Evolutionary conservation across 1,140 invertebrate genomes (phyloP).

Genomic region (Neodiprion pinetum): DNA sequence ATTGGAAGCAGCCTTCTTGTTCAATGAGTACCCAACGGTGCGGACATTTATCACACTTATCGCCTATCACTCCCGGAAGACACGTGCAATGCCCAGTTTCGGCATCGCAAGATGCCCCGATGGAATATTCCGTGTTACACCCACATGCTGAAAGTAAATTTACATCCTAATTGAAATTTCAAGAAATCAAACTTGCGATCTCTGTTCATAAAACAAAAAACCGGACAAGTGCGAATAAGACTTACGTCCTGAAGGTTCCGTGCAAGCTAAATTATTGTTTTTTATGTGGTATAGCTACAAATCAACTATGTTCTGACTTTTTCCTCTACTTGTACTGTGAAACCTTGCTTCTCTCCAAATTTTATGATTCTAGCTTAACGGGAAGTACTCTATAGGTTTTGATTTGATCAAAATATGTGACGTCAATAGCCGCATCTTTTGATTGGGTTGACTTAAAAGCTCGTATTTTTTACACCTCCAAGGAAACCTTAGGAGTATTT

Average conservation of each 20-base stretch:
- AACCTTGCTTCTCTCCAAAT: no score
- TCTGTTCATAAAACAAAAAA: background rate
- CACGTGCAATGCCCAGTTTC: constrained; percentile 93
- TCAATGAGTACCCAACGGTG: constrained; percentile 77
- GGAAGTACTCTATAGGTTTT: no score
- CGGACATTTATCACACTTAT: constrained; percentile 94
- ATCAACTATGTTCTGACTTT: background rate
- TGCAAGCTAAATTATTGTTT: background rate
- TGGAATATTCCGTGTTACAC: constrained; percentile 87
- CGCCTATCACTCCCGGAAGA: constrained; percentile 92
- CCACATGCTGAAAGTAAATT: constrained; percentile 71
- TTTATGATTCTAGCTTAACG: no score
- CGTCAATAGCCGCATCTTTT: no score
- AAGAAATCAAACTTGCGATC: background rate
- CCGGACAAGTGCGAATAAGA: constrained; percentile 8
- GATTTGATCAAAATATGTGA: no score
- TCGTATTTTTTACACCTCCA: no score
- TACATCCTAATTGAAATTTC: background rate
- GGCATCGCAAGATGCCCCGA: constrained; percentile 88
- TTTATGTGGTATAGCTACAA: constrained; percentile 6
- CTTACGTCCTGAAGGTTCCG: constrained; percentile 3
- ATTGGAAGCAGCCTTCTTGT: constrained; percentile 77
- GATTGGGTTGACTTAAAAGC: no score
- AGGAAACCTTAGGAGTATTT: no score
- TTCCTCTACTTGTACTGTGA: no score